Conservation (phyloP, 2,113 vertebrate genomes). For the Hydropotes inermis region DNA sequence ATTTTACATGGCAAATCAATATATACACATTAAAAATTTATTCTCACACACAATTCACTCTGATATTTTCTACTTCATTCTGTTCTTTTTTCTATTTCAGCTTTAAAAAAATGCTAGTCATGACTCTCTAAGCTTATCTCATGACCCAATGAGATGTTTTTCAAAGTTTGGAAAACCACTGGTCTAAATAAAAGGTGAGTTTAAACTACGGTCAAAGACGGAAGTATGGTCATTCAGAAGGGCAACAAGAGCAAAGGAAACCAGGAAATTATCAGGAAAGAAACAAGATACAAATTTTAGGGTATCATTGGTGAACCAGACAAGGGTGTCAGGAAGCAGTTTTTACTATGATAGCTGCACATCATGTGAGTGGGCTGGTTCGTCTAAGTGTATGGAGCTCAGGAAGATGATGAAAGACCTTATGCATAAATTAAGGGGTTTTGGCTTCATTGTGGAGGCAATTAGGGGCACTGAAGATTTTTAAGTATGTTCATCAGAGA, state of each 20-base stretch:
- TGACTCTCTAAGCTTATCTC: background rate
- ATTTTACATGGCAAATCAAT: background rate
- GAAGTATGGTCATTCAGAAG: background rate
- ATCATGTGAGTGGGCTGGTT: background rate
- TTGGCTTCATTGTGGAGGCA: background rate
- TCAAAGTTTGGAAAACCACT: background rate
- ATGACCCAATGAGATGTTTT: background rate
- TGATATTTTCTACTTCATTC: background rate
- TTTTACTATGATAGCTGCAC: background rate
- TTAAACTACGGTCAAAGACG: background rate
- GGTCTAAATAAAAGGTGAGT: background rate
- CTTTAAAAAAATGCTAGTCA: background rate
- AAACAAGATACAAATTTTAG: background rate
- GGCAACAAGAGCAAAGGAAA: background rate
- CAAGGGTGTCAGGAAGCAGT: background rate
- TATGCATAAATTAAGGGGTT: background rate
- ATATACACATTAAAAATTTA: background rate
- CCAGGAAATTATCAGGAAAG: background rate
- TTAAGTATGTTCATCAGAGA: background rate
- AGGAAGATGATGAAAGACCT: background rate
- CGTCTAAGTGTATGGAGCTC: background rate
- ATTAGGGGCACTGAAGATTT: background rate
- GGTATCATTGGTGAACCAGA: background rate
- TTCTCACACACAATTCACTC: background rate
- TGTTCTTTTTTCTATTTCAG: background rate